These are phyloP conservation scores for Muscicapa comitata DNA, from an alignment of 2,797 vertebrate genomes.

Conservation along the genomic window DNA sequence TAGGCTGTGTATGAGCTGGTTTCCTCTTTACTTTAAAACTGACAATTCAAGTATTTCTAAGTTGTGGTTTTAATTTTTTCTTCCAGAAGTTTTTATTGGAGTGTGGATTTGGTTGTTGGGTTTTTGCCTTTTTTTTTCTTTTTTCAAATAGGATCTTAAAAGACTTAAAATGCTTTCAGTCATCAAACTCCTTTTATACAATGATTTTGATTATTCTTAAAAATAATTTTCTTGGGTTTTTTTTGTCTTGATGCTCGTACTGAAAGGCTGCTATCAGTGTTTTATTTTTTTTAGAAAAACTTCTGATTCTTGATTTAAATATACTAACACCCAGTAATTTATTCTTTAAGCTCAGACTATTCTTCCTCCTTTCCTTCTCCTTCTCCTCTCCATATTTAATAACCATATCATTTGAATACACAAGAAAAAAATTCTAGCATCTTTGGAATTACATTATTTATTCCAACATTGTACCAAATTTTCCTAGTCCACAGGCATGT, in stretches of 20 bases:
- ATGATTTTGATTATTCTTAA: neutral
- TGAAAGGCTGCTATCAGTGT: neutral
- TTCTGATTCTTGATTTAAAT: neutral
- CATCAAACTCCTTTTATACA: neutral
- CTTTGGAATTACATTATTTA: neutral
- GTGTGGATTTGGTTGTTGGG: neutral
- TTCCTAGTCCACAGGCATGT: neutral
- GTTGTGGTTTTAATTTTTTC: neutral
- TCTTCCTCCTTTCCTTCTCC: neutral
- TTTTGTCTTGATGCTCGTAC: neutral
- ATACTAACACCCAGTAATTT: neutral
- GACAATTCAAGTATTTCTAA: neutral
- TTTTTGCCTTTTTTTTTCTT: neutral
- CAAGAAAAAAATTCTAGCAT: neutral
- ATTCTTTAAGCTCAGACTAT: neutral
- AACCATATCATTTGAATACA: fast-evolving
- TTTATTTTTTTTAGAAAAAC: neutral
- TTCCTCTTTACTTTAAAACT: neutral
- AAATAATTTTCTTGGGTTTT: neutral
- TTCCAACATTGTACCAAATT: neutral
- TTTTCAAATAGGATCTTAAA: neutral
- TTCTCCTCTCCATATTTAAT: neutral
- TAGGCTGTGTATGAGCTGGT: neutral
- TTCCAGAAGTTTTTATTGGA: neutral
- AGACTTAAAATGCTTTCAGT: neutral